Percentiles rank a stretch among this genome's conserved stretches.
These are phyloP conservation scores for Diorhabda elongata DNA, from an alignment of 1,140 invertebrate species.

Conservation along the genomic window DNA sequence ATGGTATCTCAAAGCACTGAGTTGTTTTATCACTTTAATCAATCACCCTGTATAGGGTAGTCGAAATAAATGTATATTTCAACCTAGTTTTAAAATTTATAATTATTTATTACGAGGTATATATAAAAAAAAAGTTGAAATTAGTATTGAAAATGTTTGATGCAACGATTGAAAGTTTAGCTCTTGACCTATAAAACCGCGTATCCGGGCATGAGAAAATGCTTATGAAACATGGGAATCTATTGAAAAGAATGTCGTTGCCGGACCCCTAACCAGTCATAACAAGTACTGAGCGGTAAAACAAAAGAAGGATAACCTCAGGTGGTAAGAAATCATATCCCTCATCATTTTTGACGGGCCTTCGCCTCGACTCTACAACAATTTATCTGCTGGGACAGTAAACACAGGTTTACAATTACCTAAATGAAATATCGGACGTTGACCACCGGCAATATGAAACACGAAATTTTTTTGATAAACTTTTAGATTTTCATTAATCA, in stretches of 20 bases:
- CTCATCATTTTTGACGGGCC: conserved; percentile 28
- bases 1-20: no score
- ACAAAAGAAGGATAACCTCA: conserved; percentile 24
- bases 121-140: no score
- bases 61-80: no score
- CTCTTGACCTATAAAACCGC: background rate
- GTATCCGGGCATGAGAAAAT: conserved; percentile 17
- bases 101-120: no score
- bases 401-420: conserved; percentile 24
- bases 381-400: conserved; percentile 23
- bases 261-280: conserved; percentile 22
- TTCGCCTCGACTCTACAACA: conserved; percentile 18
- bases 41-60: no score
- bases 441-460: conserved; percentile 9
- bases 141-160: no score
- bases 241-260: conserved; percentile 23
- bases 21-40: no score
- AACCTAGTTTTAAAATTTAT: no score
- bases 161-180: background rate
- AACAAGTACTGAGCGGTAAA: conserved; percentile 27
- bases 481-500: no score
- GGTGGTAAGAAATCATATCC: conserved; percentile 28
- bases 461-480: background rate
- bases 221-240: conserved; percentile 21
- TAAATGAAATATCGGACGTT: conserved; percentile 14